Evolutionary conservation across 2,113 vertebrate species (phyloP).

Genomic region (Syrmaticus mikado): DNA sequence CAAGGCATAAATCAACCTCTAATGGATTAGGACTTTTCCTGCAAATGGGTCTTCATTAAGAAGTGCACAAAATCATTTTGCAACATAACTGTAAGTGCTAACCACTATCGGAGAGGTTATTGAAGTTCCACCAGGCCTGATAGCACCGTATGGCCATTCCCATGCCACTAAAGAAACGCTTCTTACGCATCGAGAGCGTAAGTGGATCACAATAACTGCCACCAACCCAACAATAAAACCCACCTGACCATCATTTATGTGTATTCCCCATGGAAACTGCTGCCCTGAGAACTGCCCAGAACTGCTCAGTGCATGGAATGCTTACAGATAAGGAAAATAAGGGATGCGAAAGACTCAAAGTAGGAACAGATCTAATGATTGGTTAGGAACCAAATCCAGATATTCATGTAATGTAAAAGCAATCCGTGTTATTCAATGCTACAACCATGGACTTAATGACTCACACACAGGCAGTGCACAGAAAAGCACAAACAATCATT

Average conservation of each 20-base stretch:
- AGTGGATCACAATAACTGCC: fast-evolving
- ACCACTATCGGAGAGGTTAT: background rate
- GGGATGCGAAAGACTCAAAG: background rate
- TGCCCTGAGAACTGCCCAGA: background rate
- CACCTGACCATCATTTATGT: fast-evolving
- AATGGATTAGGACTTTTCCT: constrained; percentile 30
- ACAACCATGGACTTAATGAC: fast-evolving
- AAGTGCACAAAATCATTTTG: constrained; percentile 27
- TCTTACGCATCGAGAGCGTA: background rate
- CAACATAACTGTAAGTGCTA: background rate
- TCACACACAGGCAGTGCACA: background rate
- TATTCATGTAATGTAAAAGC: no score
- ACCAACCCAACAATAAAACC: background rate
- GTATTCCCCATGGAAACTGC: fast-evolving
- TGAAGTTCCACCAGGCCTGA: background rate
- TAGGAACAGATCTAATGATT: background rate
- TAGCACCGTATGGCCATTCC: background rate
- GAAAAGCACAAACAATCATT: background rate
- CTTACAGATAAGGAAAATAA: background rate
- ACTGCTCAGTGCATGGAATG: fast-evolving
- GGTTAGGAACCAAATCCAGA: background rate
- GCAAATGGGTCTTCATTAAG: constrained; percentile 45
- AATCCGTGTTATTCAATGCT: background rate
- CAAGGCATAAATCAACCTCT: constrained; percentile 27
- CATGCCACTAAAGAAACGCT: background rate